Conservation (phyloP, 2,888 invertebrate species). For the Oxytorus armatus region DNA sequence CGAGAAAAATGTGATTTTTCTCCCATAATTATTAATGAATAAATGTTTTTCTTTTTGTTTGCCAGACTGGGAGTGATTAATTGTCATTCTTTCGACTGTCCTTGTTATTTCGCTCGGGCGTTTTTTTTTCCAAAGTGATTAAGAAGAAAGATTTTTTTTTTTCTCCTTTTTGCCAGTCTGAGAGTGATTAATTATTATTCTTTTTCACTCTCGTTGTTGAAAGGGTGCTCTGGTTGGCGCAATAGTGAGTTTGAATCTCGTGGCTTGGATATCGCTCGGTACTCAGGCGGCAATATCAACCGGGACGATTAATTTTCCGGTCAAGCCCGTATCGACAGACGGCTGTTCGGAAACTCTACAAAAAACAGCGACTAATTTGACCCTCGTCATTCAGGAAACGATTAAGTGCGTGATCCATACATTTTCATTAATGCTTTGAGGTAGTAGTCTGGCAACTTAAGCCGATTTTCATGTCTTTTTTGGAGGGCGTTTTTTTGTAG, state of each 20-base stretch:
- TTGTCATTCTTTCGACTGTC: background rate
- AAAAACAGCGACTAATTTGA: slow-evolving; percentile 75
- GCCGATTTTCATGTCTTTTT: no score
- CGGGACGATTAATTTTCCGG: slow-evolving; percentile 87
- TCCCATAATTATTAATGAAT: background rate
- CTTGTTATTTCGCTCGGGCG: no score
- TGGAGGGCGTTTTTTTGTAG: no score
- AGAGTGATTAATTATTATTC: background rate
- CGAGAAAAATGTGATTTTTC: no score
- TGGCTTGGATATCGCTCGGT: slow-evolving; percentile 90
- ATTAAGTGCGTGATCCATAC: no score
- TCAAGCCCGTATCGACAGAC: slow-evolving; percentile 88
- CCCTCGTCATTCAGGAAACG: slow-evolving; percentile 71
- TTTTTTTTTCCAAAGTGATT: no score
- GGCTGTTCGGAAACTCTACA: slow-evolving; percentile 85
- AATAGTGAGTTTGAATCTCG: slow-evolving; percentile 86
- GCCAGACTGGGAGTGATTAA: background rate
- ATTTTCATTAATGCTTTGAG: slow-evolving; percentile 8
- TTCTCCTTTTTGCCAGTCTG: background rate
- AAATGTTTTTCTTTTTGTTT: no score
- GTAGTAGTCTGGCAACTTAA: no score
- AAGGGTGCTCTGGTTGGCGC: slow-evolving; percentile 89
- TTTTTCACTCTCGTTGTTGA: background rate
- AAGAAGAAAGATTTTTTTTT: background rate
- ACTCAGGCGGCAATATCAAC: slow-evolving; percentile 89